These are phyloP conservation scores for Gonocerus acuteangulatus DNA, from an alignment of 2,888 invertebrate species.

Conservation along the genomic window DNA sequence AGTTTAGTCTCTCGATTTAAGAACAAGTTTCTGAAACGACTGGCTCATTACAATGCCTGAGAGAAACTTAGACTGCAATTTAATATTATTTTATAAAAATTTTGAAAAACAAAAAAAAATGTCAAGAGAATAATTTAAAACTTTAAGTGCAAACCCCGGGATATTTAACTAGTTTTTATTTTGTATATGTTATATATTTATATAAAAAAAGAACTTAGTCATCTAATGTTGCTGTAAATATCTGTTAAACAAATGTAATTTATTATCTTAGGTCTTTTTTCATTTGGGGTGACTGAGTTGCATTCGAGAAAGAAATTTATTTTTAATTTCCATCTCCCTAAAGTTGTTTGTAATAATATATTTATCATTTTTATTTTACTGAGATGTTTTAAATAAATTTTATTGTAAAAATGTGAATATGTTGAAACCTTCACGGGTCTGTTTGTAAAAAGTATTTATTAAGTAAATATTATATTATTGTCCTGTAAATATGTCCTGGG, in stretches of 20 bases:
- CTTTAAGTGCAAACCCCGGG: constrained; percentile 17
- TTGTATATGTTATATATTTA: constrained; percentile 11
- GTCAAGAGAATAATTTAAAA: constrained; percentile 12
- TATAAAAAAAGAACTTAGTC: constrained; percentile 15
- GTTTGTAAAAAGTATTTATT: constrained; percentile 25
- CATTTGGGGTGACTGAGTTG: constrained; percentile 17
- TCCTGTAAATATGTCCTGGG: constrained; percentile 26
- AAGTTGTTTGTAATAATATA: constrained; percentile 3
- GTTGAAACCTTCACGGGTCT: constrained; percentile 14
- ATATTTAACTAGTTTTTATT: constrained; percentile 18
- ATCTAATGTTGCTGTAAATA: constrained; percentile 7
- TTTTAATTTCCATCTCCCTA: too few species aligned
- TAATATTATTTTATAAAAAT: constrained; percentile 22
- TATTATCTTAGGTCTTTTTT: constrained; percentile 2
- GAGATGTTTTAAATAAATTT: constrained; percentile 2
- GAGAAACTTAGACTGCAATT: constrained; percentile 27
- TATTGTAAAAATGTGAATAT: constrained; percentile 21
- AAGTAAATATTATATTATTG: constrained; percentile 20
- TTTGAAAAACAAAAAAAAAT: constrained; percentile 6
- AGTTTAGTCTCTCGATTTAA: constrained; percentile 19
- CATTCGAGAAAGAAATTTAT: not conserved
- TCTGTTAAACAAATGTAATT: constrained; percentile 10
- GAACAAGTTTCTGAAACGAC: constrained; percentile 25
- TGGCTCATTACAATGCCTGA: constrained; percentile 25
- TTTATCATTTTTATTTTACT: constrained; percentile 8